Evolutionary conservation across 2,888 invertebrate genomes (phyloP).

Genomic region (Epiblema foenella): DNA sequence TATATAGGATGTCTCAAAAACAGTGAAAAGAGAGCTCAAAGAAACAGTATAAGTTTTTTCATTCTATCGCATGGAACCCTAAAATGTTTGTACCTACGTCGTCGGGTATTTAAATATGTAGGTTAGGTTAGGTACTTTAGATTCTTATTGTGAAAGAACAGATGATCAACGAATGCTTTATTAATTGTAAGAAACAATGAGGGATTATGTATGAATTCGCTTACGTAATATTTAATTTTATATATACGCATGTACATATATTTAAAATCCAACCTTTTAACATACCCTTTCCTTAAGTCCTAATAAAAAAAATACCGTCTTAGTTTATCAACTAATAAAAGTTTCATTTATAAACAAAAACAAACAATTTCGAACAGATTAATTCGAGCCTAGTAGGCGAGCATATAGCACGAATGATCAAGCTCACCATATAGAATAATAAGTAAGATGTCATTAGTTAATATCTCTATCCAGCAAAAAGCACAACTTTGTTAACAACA

Average conservation of each 20-base stretch:
- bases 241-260: no score
- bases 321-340: neutral
- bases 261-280: no score
- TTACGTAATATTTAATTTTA: no score
- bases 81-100: no score
- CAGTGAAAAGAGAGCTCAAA: neutral
- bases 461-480: constrained; percentile 37
- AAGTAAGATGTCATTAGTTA: neutral
- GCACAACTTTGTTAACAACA: constrained; percentile 38
- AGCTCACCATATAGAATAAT: neutral
- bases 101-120: no score
- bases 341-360: no score
- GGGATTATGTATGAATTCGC: no score
- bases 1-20: neutral
- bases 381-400: no score
- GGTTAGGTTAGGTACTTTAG: no score
- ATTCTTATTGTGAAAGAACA: neutral
- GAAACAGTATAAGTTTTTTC: neutral
- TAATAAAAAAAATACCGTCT: neutral
- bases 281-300: no score
- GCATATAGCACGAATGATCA: neutral
- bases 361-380: no score
- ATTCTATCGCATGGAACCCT: neutral
- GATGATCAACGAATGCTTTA: neutral
- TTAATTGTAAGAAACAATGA: no score